These are phyloP conservation scores for Phylloscopus collybita DNA, from an alignment of 2,797 vertebrate genomes.

Conservation along the genomic window DNA sequence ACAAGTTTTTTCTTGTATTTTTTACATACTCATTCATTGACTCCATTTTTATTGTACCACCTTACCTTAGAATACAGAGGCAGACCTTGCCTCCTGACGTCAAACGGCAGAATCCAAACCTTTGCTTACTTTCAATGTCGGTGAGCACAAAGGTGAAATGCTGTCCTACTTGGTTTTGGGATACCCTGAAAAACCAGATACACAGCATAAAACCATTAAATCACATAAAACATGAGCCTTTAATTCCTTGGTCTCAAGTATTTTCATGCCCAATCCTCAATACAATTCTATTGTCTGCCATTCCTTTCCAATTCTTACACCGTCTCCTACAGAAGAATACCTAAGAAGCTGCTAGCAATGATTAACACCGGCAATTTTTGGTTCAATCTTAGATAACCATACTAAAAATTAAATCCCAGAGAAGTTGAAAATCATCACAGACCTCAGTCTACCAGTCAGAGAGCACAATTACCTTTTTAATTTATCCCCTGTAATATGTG, in stretches of 20 bases:
- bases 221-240: neutral
- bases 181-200: conserved; percentile 79
- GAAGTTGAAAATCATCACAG: neutral
- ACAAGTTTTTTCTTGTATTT: neutral
- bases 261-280: neutral
- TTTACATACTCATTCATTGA: neutral
- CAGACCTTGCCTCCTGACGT: conserved; percentile 91
- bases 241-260: neutral
- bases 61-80: conserved; percentile 94
- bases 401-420: neutral
- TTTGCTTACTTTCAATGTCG: conserved; percentile 95
- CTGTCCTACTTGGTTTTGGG: conserved; percentile 93
- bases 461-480: neutral
- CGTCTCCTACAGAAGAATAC: neutral
- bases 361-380: neutral
- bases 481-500: neutral
- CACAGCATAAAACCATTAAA: neutral
- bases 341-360: neutral
- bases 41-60: neutral
- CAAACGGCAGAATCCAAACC: conserved; percentile 97
- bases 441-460: neutral
- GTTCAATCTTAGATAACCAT: neutral
- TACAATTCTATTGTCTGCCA: neutral
- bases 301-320: neutral
- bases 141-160: conserved; percentile 98